Percentiles rank a stretch among this genome's conserved stretches.
These are phyloP conservation scores for Drosophila neonasuta DNA, from an alignment of 2,888 invertebrate species.

Conservation along the genomic window DNA sequence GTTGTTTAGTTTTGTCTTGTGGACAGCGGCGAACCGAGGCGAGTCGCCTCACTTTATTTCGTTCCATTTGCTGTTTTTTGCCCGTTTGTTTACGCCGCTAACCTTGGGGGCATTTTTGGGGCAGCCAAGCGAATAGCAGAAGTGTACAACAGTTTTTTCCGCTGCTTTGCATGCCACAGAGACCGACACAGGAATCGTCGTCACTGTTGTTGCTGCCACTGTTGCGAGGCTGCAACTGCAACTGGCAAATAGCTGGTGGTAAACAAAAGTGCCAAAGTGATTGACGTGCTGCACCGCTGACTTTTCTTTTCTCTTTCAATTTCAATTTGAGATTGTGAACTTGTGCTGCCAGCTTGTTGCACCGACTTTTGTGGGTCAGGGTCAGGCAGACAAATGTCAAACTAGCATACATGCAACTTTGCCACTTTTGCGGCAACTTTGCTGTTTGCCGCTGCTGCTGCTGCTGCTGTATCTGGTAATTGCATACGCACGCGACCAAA, in stretches of 20 bases:
- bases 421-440: not conserved
- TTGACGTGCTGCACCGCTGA: constrained; percentile 60
- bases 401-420: constrained; percentile 52
- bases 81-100: constrained; percentile 69
- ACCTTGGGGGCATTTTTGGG: constrained; percentile 69
- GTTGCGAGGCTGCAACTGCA: not conserved
- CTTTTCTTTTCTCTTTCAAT: constrained; percentile 55
- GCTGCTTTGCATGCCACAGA: constrained; percentile 42
- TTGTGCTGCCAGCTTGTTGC: constrained; percentile 38
- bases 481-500: constrained; percentile 68
- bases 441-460: no score
- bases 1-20: not conserved
- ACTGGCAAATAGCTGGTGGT: constrained; percentile 12
- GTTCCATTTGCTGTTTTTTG: constrained; percentile 65
- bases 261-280: constrained; percentile 61
- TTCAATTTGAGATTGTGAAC: constrained; percentile 62
- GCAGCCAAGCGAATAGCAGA: constrained; percentile 42
- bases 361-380: constrained; percentile 71
- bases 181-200: not conserved
- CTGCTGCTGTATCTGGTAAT: constrained; percentile 46
- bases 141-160: constrained; percentile 19
- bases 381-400: constrained; percentile 75
- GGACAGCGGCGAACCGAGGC: constrained; percentile 5
- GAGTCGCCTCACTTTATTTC: constrained; percentile 52
- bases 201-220: not conserved